Evolutionary conservation across 2,113 vertebrate species (phyloP).

Genomic region (Chionodraco myersi): DNA sequence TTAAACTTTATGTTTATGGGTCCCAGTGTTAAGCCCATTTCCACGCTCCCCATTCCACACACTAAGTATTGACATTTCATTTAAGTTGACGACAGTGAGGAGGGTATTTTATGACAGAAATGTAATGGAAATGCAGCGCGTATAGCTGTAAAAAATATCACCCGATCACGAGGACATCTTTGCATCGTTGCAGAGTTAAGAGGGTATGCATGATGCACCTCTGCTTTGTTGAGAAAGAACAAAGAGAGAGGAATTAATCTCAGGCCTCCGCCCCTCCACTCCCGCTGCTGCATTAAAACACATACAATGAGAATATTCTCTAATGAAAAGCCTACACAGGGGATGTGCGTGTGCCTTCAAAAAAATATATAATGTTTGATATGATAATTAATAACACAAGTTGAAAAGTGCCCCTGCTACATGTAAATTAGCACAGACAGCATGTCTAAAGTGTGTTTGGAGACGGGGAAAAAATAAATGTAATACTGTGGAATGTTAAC

Average conservation of each 20-base stretch:
- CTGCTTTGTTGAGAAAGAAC: slow-evolving; percentile 70
- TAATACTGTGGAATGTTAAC: slow-evolving; percentile 51
- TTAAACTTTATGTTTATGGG: slow-evolving; percentile 80
- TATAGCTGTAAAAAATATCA: slow-evolving; percentile 70
- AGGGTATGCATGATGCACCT: slow-evolving; percentile 68
- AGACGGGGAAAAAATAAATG: slow-evolving; percentile 5
- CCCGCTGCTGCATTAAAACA: slow-evolving; percentile 49
- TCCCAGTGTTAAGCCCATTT: slow-evolving; percentile 79
- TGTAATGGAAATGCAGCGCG: slow-evolving; percentile 65
- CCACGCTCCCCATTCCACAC: slow-evolving; percentile 73
- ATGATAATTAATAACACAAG: slow-evolving; percentile 67
- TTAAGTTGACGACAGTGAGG: slow-evolving; percentile 75
- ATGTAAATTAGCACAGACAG: slow-evolving; percentile 50
- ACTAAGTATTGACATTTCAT: slow-evolving; percentile 79
- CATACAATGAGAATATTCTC: slow-evolving; percentile 55
- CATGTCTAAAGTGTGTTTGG: slow-evolving; percentile 33
- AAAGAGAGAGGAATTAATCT: slow-evolving; percentile 65
- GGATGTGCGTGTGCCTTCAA: slow-evolving; percentile 6
- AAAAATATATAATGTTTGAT: slow-evolving; percentile 69
- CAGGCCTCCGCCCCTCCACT: slow-evolving; percentile 47
- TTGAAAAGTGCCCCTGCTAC: slow-evolving; percentile 43
- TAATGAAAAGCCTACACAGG: slow-evolving; percentile 49
- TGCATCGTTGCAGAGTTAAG: slow-evolving; percentile 67
- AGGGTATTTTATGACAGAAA: slow-evolving; percentile 74
- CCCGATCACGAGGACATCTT: slow-evolving; percentile 76